A percentile compares a stretch with the other conserved stretches of the same genome.
Conservation (phyloP, 1,140 invertebrate species). For the Calliphora vicina region DNA sequence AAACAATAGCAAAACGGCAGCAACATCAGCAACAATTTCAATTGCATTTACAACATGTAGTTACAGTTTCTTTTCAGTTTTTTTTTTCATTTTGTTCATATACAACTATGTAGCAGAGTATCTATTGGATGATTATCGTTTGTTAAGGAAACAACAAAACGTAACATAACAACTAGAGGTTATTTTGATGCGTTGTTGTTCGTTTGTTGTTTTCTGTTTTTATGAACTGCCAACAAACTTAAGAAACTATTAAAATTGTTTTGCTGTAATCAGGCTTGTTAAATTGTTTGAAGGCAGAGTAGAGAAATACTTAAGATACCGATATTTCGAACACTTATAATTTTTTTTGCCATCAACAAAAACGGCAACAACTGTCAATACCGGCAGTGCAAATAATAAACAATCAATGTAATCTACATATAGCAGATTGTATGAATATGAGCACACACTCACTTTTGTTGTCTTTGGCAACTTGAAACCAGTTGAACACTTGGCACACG, state of each 20-base stretch:
- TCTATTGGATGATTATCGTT: not conserved
- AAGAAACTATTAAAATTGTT: conserved; percentile 13
- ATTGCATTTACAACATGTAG: not conserved
- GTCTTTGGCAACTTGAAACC: not conserved
- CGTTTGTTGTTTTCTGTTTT: not conserved
- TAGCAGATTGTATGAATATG: not conserved
- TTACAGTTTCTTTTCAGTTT: not conserved
- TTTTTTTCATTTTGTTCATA: not conserved
- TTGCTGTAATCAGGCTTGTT: not conserved
- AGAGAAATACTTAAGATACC: too few species aligned
- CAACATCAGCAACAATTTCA: not conserved
- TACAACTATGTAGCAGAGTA: not conserved
- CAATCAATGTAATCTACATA: not conserved
- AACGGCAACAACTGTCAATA: not conserved
- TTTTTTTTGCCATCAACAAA: not conserved
- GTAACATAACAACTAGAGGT: not conserved
- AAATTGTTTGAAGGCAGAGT: not conserved
- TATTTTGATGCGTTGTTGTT: not conserved
- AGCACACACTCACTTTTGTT: not conserved
- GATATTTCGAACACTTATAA: too few species aligned
- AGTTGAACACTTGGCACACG: conserved; percentile 39
- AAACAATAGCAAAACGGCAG: not conserved
- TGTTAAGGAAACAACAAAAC: not conserved
- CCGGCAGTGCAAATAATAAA: not conserved
- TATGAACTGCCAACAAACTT: conserved; percentile 7